Base-by-base conservation (phyloP, 2,113 vertebrate genomes). In the Myotis brandtii region DNA sequence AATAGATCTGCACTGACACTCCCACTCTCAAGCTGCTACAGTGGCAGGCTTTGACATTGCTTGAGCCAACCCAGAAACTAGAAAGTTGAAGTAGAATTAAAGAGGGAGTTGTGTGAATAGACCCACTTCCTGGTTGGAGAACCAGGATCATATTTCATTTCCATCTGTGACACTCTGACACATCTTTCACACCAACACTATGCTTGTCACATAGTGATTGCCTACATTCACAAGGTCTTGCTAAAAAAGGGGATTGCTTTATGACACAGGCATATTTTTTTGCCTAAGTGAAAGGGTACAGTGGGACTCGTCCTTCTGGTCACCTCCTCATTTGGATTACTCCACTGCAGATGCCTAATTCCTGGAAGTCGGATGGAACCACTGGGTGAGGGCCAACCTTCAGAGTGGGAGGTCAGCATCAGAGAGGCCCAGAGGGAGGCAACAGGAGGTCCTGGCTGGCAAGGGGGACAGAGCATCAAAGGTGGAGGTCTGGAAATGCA, bases 1-100 rank as follows among this genome's bases (percentile, higher is more conserved):
- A 98, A 97, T 86, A 89, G 97, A 90, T 86, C 70, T 92, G 73
- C 48, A 21, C 88, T 3, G 37, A 95, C 94, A 95, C 97, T 93
- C 97, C 95, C 75, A 91, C 95, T 80, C 67, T 23, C 18, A 32
- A 59, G 92, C 96, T 97, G 96, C 87, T 72, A 46, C 32, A 37
- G 85, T 67, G 23, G 40, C 76, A 67, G 79, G 81, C 52, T 0
- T 96, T 72, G 30, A 17, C 80, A 43, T 83, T 80, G 72, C 56
- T 95, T 48, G 86, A 91, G 46, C 86, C 88, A 94, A 85, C 88
- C 91, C 14, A 8, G 89, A 97, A 89, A 76, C 73, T 96, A 80
- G 95, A 94, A 75, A 87, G 46, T 62, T 87, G 75, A 89, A 83
- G 85, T 50, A 87, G 92, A 91, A 67, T 91, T 64, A 91, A 94